These are phyloP conservation scores for Caloenas nicobarica DNA, from an alignment of 2,113 vertebrate genomes.

Conservation along the genomic window DNA sequence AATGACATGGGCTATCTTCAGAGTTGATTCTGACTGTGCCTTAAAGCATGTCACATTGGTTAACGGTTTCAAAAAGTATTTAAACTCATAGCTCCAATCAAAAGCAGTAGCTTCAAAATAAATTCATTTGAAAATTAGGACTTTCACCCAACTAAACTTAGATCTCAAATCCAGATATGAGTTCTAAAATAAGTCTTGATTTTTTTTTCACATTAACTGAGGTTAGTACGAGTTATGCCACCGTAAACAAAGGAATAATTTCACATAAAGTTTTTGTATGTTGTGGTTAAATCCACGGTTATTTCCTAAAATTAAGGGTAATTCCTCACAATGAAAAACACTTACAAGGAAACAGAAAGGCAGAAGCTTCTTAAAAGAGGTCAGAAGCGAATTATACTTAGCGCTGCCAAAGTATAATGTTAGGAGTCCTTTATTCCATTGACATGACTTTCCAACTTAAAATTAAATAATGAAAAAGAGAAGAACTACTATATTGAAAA, in stretches of 20 bases:
- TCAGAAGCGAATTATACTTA: not conserved
- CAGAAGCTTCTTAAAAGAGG: not conserved
- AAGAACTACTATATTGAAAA: not conserved
- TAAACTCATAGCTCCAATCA: not conserved
- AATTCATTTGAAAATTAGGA: not conserved
- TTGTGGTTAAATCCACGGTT: conserved; percentile 3
- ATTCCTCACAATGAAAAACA: not conserved
- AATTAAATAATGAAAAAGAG: not conserved
- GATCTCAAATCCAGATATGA: not conserved
- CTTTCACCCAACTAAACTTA: not conserved
- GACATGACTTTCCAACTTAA: not conserved
- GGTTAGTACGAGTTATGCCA: not conserved
- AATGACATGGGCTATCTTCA: not conserved
- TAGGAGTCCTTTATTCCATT: not conserved
- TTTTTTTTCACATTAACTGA: not conserved
- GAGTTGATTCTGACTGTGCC: not conserved
- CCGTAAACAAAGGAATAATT: conserved; percentile 1
- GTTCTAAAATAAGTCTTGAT: not conserved
- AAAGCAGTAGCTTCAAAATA: not conserved
- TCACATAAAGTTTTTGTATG: not conserved
- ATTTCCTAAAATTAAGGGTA: not conserved
- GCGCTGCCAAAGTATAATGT: not conserved
- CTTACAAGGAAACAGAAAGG: not conserved
- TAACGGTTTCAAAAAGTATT: not conserved
- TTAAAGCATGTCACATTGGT: not conserved